Evolutionary conservation across 1,140 invertebrate species (phyloP), one percentile per base, ranked within the genome.

Genomic region (Sinonovacula constricta): DNA sequence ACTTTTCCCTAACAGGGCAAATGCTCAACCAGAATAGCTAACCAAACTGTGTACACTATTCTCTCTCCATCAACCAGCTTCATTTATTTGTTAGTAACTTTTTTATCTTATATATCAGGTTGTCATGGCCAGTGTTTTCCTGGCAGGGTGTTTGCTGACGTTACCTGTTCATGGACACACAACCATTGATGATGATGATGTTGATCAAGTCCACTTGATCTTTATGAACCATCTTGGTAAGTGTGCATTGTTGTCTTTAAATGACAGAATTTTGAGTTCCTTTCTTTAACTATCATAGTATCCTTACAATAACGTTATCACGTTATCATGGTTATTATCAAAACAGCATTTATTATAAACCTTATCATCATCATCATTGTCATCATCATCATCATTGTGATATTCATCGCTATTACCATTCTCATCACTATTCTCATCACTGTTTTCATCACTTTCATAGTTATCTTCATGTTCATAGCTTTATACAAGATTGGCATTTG

Each of bases 211-310:
- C 24, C 85, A 87, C 59, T 34, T 87, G 0, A 80, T 87, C 30
- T 87, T 83, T 51, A 87, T 87, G 86, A 87, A 87, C 45, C 86
- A 87, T 75, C 67, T 87, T 45, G 86, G 86, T 87, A 81, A 75
- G 81, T 80, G 2, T 34, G 71, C 15, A 4, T 54, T 71, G 4
- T 28, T 39, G n/a, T n/a, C n/a, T 2, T 45, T n/a, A 33, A 14
- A 31, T 71, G 39, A 63, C 0, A n/a, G 24, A 18, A 22, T 51
- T 22, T 53, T 36, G 15, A 3, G 18, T 26, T 63, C 24, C 26
- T 62, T 2, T 7, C 14, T 28, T 75, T 18, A 75, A 18, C 7
- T n/a, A 33, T 26, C 53, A 53, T 30, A 12, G 4, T 36, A 31
- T n/a, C 10, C n/a, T n/a, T 49, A n/a, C 45, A 49, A 49, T 49